Conservation (phyloP, 2,797 vertebrate species). For the Xenopus petersii region DNA sequence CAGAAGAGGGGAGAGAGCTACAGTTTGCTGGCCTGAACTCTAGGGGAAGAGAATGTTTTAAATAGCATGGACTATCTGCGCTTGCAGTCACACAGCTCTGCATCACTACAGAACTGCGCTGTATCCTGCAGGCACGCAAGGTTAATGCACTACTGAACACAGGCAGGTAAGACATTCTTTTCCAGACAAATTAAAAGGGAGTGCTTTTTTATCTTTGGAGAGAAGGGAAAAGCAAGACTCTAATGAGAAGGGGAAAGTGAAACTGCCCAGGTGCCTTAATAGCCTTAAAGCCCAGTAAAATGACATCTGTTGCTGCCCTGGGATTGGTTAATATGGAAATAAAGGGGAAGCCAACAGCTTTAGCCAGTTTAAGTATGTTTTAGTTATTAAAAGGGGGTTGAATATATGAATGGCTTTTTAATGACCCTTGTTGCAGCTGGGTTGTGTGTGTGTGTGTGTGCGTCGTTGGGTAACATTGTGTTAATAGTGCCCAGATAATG, state of each 20-base stretch:
- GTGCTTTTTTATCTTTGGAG: too few species aligned
- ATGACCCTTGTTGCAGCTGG: slow-evolving; percentile 7
- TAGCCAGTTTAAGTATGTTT: too few species aligned
- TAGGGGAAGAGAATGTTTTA: slow-evolving; percentile 44
- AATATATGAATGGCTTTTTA: background rate
- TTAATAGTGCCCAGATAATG: background rate
- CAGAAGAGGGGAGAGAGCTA: slow-evolving; percentile 21
- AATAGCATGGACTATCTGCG: slow-evolving; percentile 44
- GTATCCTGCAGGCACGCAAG: slow-evolving; percentile 19
- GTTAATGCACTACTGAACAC: slow-evolving; percentile 29
- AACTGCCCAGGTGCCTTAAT: too few species aligned
- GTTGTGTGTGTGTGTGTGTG: background rate
- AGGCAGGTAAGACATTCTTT: slow-evolving; percentile 27
- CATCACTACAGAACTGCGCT: slow-evolving; percentile 35
- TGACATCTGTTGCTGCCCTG: too few species aligned
- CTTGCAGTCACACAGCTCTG: slow-evolving; percentile 40
- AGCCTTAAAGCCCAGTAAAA: too few species aligned
- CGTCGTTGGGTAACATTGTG: background rate
- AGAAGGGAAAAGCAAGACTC: too few species aligned
- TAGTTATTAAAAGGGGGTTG: too few species aligned
- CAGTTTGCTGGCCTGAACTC: slow-evolving; percentile 44
- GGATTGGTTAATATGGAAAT: too few species aligned
- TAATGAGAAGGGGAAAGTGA: too few species aligned
- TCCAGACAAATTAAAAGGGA: slow-evolving; percentile 2
- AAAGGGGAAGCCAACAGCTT: too few species aligned